Percentiles rank a stretch among this genome's conserved stretches.
phyloP scores from a whole-genome alignment of 2,888 invertebrate species.

The Xestia sexstrigata region DNA sequence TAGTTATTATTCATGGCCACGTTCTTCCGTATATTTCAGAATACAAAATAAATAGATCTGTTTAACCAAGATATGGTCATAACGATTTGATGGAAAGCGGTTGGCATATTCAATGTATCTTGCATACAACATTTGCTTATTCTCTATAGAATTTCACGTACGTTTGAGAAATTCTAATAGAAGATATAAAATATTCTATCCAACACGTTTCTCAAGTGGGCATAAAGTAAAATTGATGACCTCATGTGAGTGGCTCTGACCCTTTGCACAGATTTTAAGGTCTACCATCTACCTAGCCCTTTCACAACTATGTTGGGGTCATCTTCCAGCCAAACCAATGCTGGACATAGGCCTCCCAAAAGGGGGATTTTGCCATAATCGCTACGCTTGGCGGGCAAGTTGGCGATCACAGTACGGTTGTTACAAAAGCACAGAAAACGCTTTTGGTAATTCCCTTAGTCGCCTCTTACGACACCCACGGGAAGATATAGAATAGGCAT shows the following conservation, averaged over 20 bases:
- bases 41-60: neutral
- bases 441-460: too few relatives aligned
- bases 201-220: constrained; percentile 27
- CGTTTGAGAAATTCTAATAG: constrained; percentile 43
- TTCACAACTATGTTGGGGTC: too few relatives aligned
- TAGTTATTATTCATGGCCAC: neutral
- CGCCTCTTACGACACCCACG: too few relatives aligned
- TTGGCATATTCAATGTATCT: neutral
- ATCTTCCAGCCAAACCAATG: too few relatives aligned
- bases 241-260: constrained; percentile 26
- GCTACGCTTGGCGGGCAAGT: too few relatives aligned
- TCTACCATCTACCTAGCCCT: neutral
- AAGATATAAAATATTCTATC: constrained; percentile 42
- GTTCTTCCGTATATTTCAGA: neutral
- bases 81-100: neutral
- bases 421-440: too few relatives aligned
- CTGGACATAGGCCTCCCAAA: too few relatives aligned
- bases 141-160: constrained; percentile 19
- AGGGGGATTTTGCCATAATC: too few relatives aligned
- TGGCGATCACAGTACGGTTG: too few relatives aligned
- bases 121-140: neutral
- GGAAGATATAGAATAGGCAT: too few relatives aligned
- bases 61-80: neutral
- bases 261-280: constrained; percentile 28
- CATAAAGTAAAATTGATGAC: constrained; percentile 54